Percentiles rank a stretch among this genome's conserved stretches.
These are phyloP conservation scores for Lagodon rhomboides DNA, from an alignment of 2,797 vertebrate genomes.

Conservation along the genomic window DNA sequence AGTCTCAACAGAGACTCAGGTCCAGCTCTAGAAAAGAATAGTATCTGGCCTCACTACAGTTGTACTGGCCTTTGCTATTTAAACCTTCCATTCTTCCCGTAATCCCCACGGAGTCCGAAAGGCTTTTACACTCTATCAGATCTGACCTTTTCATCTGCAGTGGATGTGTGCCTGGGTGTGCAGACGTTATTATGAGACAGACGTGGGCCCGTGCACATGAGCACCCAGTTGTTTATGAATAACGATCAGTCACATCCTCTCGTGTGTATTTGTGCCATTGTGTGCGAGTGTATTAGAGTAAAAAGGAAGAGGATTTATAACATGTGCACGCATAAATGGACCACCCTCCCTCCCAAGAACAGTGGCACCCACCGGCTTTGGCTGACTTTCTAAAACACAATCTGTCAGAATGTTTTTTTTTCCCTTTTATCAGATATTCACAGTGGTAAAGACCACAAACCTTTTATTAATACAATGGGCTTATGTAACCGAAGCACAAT, in stretches of 20 bases:
- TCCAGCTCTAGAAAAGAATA: slow-evolving; percentile 58
- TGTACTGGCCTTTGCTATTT: slow-evolving; percentile 60
- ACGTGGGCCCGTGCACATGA: slow-evolving; percentile 35
- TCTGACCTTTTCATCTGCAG: slow-evolving; percentile 70
- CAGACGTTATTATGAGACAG: slow-evolving; percentile 45
- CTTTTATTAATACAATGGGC: slow-evolving; percentile 18
- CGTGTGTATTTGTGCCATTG: slow-evolving; percentile 56
- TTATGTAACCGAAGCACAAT: slow-evolving; percentile 36
- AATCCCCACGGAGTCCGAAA: slow-evolving; percentile 58
- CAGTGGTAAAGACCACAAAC: slow-evolving; percentile 25
- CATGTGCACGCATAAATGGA: slow-evolving; percentile 20
- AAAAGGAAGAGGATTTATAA: slow-evolving; percentile 53
- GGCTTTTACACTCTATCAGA: slow-evolving; percentile 59
- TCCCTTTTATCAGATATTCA: slow-evolving; percentile 42
- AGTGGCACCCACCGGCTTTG: slow-evolving; percentile 27
- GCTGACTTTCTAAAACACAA: slow-evolving; percentile 25
- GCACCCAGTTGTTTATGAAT: slow-evolving; percentile 47
- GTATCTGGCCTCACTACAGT: slow-evolving; percentile 33
- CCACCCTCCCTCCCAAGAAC: slow-evolving; percentile 17
- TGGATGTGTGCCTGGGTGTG: slow-evolving; percentile 45
- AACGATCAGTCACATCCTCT: slow-evolving; percentile 64
- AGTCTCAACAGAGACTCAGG: slow-evolving; percentile 29
- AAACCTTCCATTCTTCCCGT: slow-evolving; percentile 72
- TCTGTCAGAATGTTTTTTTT: slow-evolving; percentile 37
- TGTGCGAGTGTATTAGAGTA: slow-evolving; percentile 27